phyloP scores from a whole-genome alignment of 2,113 vertebrate species.

The Chrysemys picta region DNA sequence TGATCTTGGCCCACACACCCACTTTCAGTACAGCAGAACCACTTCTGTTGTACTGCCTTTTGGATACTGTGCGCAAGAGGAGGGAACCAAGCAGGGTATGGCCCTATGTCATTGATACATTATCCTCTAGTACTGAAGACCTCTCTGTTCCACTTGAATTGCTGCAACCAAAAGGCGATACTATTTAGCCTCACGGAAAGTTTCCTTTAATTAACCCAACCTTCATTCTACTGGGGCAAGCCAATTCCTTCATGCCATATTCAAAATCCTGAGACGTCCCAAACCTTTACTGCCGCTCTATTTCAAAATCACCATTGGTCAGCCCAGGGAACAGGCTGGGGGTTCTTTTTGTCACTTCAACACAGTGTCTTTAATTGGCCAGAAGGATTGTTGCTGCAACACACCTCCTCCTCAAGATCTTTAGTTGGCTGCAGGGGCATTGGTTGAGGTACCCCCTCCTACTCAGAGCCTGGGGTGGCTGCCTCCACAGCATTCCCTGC shows the following conservation, averaged over 20 bases:
- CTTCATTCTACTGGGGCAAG: background rate
- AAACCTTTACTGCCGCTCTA: background rate
- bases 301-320: background rate
- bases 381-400: background rate
- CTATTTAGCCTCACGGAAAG: background rate
- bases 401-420: background rate
- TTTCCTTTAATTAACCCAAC: background rate
- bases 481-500: background rate
- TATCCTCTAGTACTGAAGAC: background rate
- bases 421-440: background rate
- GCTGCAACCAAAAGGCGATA: background rate
- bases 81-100: background rate
- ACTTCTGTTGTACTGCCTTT: background rate
- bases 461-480: background rate
- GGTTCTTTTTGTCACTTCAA: background rate
- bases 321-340: background rate
- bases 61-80: background rate
- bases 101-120: background rate
- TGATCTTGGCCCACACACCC: background rate
- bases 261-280: background rate
- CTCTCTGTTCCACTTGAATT: background rate
- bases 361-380: background rate
- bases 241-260: background rate
- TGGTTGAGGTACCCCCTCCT: background rate
- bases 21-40: background rate